Evolutionary conservation across 2,113 vertebrate genomes (phyloP).

Genomic region (crab-eating macaque (Macaca fascicularis)): T2T-MFA8v1.1 NC_088375.1:18716501-18717000

Average conservation of each 20-base stretch:
- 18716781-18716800: neutral
- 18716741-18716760: neutral
- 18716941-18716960: neutral
- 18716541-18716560: neutral
- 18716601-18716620: neutral
- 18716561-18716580: neutral
- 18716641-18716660: neutral
- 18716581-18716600: neutral
- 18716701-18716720: neutral
- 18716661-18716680: neutral
- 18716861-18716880: neutral
- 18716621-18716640: neutral
- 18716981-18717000: neutral
- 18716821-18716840: rapidly evolving
- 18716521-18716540: neutral
- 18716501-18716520: rapidly evolving
- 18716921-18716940: neutral
- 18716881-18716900: neutral
- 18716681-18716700: slow-evolving; percentile 31
- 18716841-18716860: neutral
- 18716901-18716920: neutral
- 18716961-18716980: neutral
- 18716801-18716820: neutral
- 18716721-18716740: neutral
- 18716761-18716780: neutral